Evolutionary conservation across 2,888 invertebrate genomes (phyloP).

Genomic region (Xanthia togata): DNA sequence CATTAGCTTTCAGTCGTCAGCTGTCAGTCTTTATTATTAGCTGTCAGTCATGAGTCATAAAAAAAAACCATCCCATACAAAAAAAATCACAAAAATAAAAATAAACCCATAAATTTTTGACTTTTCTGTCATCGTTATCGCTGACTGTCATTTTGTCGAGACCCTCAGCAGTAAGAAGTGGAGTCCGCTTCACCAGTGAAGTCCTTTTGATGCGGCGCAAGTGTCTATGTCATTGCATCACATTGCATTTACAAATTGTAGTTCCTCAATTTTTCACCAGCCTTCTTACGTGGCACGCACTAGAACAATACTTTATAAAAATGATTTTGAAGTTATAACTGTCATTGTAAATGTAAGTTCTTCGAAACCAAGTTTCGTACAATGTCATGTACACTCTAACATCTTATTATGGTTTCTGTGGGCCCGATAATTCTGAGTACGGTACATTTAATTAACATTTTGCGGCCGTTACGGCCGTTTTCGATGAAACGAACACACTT

Average conservation of each 20-base stretch:
- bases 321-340: neutral
- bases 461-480: conserved; percentile 38
- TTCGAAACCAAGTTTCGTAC: neutral
- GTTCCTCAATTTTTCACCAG: too few relatives aligned
- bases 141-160: neutral
- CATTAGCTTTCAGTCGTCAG: too few relatives aligned
- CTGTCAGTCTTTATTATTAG: too few relatives aligned
- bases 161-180: too few relatives aligned
- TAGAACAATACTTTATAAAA: neutral
- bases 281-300: too few relatives aligned
- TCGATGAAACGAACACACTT: conserved; percentile 57
- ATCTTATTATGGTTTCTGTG: conserved; percentile 33
- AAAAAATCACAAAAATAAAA: too few relatives aligned
- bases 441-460: conserved; percentile 63
- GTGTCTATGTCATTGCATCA: too few relatives aligned
- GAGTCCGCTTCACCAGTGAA: too few relatives aligned
- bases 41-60: too few relatives aligned
- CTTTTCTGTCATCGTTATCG: neutral
- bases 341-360: neutral
- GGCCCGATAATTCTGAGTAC: conserved; percentile 53
- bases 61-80: too few relatives aligned
- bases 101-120: neutral
- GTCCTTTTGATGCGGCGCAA: too few relatives aligned
- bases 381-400: neutral
- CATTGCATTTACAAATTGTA: too few relatives aligned